Evolutionary conservation across 1,140 invertebrate genomes (phyloP), one percentile per base, ranked within the genome.

Genomic region (Eumaeus atala): DNA sequence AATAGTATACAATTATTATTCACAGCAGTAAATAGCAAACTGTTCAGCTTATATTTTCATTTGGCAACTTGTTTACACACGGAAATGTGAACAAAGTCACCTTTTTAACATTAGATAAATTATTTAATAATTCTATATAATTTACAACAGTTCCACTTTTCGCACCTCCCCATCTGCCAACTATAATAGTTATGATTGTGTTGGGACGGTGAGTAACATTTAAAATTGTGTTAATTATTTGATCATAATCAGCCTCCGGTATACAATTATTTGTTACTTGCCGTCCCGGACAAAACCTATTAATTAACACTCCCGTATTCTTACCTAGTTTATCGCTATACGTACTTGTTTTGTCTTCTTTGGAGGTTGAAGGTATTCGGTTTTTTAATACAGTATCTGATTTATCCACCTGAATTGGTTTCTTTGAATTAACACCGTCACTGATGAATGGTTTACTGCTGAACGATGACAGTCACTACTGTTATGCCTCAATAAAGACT

Each of bases 41-140:
- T 28, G 6, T 28, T 3, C 6, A 28, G 6, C 6, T 28, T 28
- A 6, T 28, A 28, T 28, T 28, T 28, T 28, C 21, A 3, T 2
- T 28, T 28, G 21, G 21, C 38, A 42, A 42, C n/a, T 42, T 42
- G 9, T 42, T 10, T n/a, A 42, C 38, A 42, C 12, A 42, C 2
- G 38, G 38, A 42, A 42, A 42, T 10, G 38, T 42, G 38, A 42
- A 42, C 11, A 42, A 42, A 42, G 12, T 42, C n/a, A 42, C 9
- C 7, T 12, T 10, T 1, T 12, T 42, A 12, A 42, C 5, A 42
- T 42, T 42, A n/a, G 9, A 1, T 11, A n/a, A n/a, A 14, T 42
- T 42, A 12, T 12, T 42, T n/a, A 42, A 42, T n/a, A 16, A n/a
- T 1, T 42, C 38, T n/a, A 42, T 11, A n/a, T 42, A 42, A 42